Evolutionary conservation across 1,140 invertebrate species (phyloP), one percentile per base, ranked within the genome.

Genomic region (Coelopa frigida): DNA sequence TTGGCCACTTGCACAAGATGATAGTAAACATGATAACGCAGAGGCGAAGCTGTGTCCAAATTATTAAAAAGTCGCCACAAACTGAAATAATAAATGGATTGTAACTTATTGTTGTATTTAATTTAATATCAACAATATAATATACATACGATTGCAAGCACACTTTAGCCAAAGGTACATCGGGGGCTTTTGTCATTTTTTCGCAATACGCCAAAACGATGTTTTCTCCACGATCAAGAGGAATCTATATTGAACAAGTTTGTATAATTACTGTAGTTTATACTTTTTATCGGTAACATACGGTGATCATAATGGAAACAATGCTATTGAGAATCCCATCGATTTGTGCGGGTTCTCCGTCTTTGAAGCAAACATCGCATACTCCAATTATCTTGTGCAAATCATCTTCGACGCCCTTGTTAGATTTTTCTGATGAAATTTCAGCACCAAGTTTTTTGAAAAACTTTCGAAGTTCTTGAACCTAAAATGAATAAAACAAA

Each of bases 311-410:
- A 44, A 95, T 87, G 5, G 92, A 94, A 3, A 96, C 91, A 72
- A 97, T 93, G 73, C 84, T 84, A 77, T 90, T 89, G 0, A 89
- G 73, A 39, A 90, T 84, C 51, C 80, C 81, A 74, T 89, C 87
- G 57, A 90, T 83, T 62, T 89, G 86, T 24, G 66, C 61, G 71
- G 89, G 86, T 63, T 82, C 83, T 3, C 81, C 80, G 61, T 88
- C 88, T 59, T 89, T 87, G 69, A 94, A 94, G 69, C 88, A 92
- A 35, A 87, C 79, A 70, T 94, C 89, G 67, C 89, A 94, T 6
- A 92, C 91, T 42, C 87, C 87, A 60, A 96, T 93, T 52, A 96
- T 93, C 72, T 96, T 91, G 64, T 92, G 86, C 46, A 96, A 74
- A 76, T 96, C 91, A 78, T 92, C 87, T 68, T 93, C 87, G 54